Base-by-base conservation (phyloP, 2,797 vertebrate genomes). In the Chelmon rostratus region DNA sequence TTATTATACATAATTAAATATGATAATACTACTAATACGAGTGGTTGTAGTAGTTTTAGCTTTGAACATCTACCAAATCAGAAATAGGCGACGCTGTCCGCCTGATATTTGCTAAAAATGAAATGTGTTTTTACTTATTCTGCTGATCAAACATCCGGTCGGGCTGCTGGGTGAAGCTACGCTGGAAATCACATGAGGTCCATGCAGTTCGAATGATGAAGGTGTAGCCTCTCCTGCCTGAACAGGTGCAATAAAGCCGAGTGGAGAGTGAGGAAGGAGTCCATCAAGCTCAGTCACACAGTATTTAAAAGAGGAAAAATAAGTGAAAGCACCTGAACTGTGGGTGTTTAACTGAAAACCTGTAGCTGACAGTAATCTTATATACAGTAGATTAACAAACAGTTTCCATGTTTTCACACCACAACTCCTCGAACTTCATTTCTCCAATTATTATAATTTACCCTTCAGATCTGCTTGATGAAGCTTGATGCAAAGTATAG, bases 81-180 rank as follows among this genome's bases (percentile, higher is more conserved):
- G 25, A 62, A 56, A 35, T 1, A 6, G 5, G n/a, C 6, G 0
- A 40, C 35, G 49, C 57, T 2, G 33, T 31, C 15, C 4, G 18
- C 15, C 42, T 61, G 52, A 52, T 6, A 8, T 70, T 18, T 38
- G 3, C 74, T 56, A 46, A 50, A 25, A 42, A 38, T 37, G 1
- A 6, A 76, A 42, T 2, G 9, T 82, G 79, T 63, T 75, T 69
- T 13, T 67, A 72, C 40, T 80, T 66, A 63, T 28, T 61, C 3
- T 28, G 18, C 57, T 42, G 49, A 73, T 67, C 1, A 31, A 11
- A 64, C 56, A 44, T 78, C 71, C 73, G 77, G 33, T 68, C 63
- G 0, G 25, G 59, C 28, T 70, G 50, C 2, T 31, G 8, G 28
- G 38, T 19, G n/a, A 44, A 31, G 52, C 28, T 0, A 0, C 12